A percentile compares a stretch with the other conserved stretches of the same genome.
These are phyloP conservation scores for Daktulosphaira vitifoliae DNA, from an alignment of 1,140 invertebrate genomes.

Conservation along the genomic window DNA sequence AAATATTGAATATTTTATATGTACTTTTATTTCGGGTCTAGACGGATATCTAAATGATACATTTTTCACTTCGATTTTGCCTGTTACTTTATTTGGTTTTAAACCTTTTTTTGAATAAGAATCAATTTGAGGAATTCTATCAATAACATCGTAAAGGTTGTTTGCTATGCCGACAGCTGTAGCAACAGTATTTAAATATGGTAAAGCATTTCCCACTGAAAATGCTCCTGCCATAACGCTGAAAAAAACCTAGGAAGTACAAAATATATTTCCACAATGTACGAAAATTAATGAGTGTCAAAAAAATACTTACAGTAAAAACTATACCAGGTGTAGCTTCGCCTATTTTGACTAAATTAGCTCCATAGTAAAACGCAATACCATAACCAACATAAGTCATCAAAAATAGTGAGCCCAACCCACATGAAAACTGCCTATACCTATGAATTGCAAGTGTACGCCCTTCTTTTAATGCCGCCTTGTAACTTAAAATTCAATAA, in stretches of 20 bases:
- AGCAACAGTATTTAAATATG: conserved; percentile 66
- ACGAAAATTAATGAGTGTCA: background rate
- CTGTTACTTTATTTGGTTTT: conserved; percentile 52
- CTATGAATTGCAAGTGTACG: conserved; percentile 48
- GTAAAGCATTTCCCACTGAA: conserved; percentile 66
- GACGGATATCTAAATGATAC: conserved; percentile 74
- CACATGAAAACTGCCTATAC: conserved; percentile 47
- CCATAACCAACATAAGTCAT: conserved; percentile 67
- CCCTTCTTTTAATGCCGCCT: conserved; percentile 45
- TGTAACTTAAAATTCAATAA: conserved; percentile 43
- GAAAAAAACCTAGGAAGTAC: conserved; percentile 49
- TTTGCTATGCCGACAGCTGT: conserved; percentile 67
- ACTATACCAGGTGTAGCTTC: conserved; percentile 44
- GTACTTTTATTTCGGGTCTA: conserved; percentile 57
- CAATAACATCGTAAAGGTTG: conserved; percentile 67
- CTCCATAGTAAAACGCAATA: conserved; percentile 77
- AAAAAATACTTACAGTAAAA: conserved; percentile 45
- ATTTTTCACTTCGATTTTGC: conserved; percentile 64
- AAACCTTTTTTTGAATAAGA: conserved; percentile 54
- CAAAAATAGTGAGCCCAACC: conserved; percentile 62
- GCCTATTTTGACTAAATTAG: conserved; percentile 49
- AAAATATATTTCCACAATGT: no score
- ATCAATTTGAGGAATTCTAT: conserved; percentile 63
- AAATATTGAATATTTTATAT: no score
- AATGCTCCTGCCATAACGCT: conserved; percentile 69